Conservation (phyloP, 1,140 invertebrate genomes). For the Dendroctonus valens region DNA sequence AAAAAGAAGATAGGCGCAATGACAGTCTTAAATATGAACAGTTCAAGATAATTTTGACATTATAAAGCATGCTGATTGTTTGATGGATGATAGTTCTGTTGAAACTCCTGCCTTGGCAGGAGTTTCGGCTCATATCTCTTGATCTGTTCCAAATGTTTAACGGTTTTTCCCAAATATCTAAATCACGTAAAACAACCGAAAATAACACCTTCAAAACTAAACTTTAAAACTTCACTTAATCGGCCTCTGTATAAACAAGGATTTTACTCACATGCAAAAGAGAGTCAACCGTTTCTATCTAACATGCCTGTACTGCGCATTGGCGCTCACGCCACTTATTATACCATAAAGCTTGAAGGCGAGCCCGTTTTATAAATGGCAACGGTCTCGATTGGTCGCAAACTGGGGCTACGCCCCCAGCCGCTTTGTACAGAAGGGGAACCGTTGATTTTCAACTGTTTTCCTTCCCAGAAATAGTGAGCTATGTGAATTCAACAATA, state of each 20-base stretch:
- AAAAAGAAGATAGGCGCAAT: no score
- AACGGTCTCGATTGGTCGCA: constrained; percentile 42
- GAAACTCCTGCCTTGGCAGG: no score
- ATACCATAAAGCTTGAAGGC: constrained; percentile 38
- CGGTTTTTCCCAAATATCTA: no score
- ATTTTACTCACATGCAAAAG: no score
- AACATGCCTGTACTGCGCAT: constrained; percentile 28
- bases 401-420: constrained; percentile 31
- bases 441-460: constrained; percentile 48
- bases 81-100: no score
- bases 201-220: constrained; percentile 43
- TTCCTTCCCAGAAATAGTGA: constrained; percentile 50
- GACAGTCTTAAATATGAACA: no score
- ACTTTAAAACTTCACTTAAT: constrained; percentile 8
- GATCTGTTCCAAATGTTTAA: no score
- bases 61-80: no score
- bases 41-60: no score
- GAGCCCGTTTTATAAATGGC: constrained; percentile 44
- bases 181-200: constrained; percentile 28
- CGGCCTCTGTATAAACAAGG: no score
- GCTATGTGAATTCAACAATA: constrained; percentile 50
- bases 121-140: no score
- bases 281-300: constrained; percentile 3
- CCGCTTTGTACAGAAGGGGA: constrained; percentile 43
- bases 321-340: constrained; percentile 12